Evolutionary conservation across 2,888 invertebrate species (phyloP), one percentile per base, ranked within the genome.

Genomic region (Hyles lineata): DNA sequence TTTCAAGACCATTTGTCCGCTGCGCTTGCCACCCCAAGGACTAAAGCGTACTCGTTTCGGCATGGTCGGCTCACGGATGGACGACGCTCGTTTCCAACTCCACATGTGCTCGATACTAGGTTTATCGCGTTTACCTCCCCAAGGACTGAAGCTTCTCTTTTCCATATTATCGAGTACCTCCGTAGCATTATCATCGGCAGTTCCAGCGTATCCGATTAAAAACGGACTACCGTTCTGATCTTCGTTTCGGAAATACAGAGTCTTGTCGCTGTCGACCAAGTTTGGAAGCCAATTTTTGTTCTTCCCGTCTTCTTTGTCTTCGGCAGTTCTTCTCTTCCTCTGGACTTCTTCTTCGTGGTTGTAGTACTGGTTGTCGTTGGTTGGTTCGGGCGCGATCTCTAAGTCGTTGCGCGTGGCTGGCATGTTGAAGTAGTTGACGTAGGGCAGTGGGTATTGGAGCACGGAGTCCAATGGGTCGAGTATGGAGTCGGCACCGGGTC

Each of bases 21-120:
- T 92, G 23, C 94, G 83, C 73, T 94, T 94, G 0, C 94, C 94
- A 2, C 94, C 94, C 94, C 94, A 94, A 0, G 94, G 94, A 70
- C 92, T 94, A 81, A 94, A 94, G 0, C 94, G 87, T 1, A 94
- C 94, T 70, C 94, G 79, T 75, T 94, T 94, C 0, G 94, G 94
- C 94, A 94, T 93, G 77, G 85, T 93, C 0, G 94, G 92, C 76
- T 93, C 94, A n/a, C 90, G 84, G 4, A 90, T 77, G 11, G 82
- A 85, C 0, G 82, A 71, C 0, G 89, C 85, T 0, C 93, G 87
- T 78, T 92, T 93, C 94, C 94, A 94, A 0, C 90, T 88, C 93
- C 92, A 93, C 87, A 85, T 89, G 11, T 89, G 86, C 70, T 90
- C 92, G 1, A 87, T 75, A 3, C 67, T 80, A 7, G 76, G 76